Conservation (phyloP, 2,888 invertebrate genomes). For the Halictus ligatus region DNA sequence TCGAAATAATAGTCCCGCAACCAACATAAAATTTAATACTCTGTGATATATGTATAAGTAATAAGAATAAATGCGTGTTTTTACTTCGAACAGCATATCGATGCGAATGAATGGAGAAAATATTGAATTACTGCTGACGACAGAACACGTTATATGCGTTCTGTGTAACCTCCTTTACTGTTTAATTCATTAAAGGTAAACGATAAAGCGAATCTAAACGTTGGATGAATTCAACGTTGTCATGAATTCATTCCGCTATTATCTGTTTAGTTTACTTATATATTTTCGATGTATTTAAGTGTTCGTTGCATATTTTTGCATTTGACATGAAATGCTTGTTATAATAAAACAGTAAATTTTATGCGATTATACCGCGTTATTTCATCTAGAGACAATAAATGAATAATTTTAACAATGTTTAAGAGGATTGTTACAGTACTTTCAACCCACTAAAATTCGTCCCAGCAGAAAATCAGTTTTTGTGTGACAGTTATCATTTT, state of each 20-base stretch:
- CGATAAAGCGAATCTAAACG: slow-evolving; percentile 4
- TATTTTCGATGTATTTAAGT: neutral
- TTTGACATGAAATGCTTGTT: neutral
- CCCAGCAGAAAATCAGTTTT: neutral
- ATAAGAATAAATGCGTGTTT: slow-evolving; percentile 39
- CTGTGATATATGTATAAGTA: slow-evolving; percentile 3
- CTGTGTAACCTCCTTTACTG: slow-evolving; percentile 41
- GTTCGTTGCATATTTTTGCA: neutral
- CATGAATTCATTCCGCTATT: neutral
- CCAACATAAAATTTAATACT: slow-evolving; percentile 25
- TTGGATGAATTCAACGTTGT: neutral
- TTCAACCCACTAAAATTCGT: neutral
- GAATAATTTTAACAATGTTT: neutral
- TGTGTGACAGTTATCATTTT: neutral
- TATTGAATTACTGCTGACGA: slow-evolving; percentile 65
- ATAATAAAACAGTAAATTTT: neutral
- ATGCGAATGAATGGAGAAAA: slow-evolving; percentile 46
- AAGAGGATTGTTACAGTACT: neutral
- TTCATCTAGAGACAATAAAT: neutral
- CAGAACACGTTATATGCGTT: slow-evolving; percentile 70
- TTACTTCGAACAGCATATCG: slow-evolving; percentile 51
- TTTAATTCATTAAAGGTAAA: slow-evolving; percentile 50
- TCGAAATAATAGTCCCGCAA: neutral
- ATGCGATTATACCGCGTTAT: neutral
- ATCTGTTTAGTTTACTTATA: neutral